Conservation (phyloP, 2,888 invertebrate genomes). For the Pandemis heparana region DNA sequence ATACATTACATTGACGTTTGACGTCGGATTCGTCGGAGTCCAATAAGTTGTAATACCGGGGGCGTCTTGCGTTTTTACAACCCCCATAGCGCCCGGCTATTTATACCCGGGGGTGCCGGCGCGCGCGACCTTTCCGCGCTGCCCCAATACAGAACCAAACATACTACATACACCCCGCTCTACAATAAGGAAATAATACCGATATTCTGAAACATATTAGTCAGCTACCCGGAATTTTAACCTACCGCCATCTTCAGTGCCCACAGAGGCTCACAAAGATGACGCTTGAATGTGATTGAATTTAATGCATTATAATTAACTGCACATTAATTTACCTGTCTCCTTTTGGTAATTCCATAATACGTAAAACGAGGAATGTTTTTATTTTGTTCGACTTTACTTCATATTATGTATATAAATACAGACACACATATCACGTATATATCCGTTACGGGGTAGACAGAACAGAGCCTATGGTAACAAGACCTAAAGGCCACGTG, state of each 20-base stretch:
- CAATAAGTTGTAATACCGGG: slow-evolving; percentile 65
- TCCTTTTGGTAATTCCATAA: not conserved
- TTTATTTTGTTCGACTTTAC: not conserved
- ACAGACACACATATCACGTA: no score
- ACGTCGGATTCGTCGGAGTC: not conserved
- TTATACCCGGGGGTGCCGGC: slow-evolving; percentile 58
- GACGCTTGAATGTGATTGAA: not conserved
- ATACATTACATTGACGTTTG: not conserved
- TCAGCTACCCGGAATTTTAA: not conserved
- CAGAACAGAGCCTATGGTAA: no score
- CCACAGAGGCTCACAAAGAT: not conserved
- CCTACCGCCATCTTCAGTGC: not conserved
- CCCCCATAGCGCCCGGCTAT: slow-evolving; percentile 64
- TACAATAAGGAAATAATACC: slow-evolving; percentile 6
- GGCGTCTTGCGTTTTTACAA: slow-evolving; percentile 71
- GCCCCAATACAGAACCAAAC: slow-evolving; percentile 47
- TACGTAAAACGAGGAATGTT: not conserved
- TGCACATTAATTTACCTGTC: not conserved
- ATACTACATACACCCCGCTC: not conserved
- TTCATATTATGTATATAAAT: no score
- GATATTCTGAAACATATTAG: not conserved
- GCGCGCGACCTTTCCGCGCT: slow-evolving; percentile 77
- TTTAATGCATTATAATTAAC: not conserved
- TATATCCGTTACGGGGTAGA: no score
- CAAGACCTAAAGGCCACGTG: no score